These are phyloP conservation scores for Neotoma lepida DNA, from an alignment of 2,113 vertebrate genomes.

Conservation along the genomic window DNA sequence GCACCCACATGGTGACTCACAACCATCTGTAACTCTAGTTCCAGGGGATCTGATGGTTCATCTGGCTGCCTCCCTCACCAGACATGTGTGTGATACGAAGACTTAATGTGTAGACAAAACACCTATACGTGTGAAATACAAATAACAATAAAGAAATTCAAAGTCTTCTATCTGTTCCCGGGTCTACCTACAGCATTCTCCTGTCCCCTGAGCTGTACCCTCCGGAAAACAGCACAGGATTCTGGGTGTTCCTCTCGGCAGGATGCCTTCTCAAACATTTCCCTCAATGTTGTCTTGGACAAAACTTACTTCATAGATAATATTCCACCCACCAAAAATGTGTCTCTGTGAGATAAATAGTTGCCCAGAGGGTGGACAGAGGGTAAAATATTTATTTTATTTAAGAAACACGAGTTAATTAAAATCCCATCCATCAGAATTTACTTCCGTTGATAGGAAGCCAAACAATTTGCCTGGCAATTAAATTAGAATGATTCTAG, in stretches of 20 bases:
- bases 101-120: background rate
- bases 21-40: background rate
- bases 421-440: slow-evolving; percentile 68
- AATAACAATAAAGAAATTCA: background rate
- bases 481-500: slow-evolving; percentile 68
- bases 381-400: slow-evolving; percentile 66
- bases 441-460: slow-evolving; percentile 29
- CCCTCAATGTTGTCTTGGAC: background rate
- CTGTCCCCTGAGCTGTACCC: background rate
- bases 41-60: background rate
- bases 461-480: slow-evolving; percentile 60
- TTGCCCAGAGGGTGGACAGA: slow-evolving; percentile 33
- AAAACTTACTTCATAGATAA: slow-evolving; percentile 35
- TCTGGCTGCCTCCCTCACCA: background rate
- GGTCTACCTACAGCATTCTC: background rate
- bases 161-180: background rate
- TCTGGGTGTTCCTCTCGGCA: background rate
- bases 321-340: slow-evolving; percentile 20
- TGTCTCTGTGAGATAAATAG: slow-evolving; percentile 62
- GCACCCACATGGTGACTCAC: background rate
- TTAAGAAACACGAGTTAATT: slow-evolving; percentile 69
- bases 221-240: background rate
- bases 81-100: background rate
- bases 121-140: background rate
- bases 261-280: background rate